phyloP scores from a whole-genome alignment of 2,888 invertebrate genomes.

The Myopa tessellatipennis region DNA sequence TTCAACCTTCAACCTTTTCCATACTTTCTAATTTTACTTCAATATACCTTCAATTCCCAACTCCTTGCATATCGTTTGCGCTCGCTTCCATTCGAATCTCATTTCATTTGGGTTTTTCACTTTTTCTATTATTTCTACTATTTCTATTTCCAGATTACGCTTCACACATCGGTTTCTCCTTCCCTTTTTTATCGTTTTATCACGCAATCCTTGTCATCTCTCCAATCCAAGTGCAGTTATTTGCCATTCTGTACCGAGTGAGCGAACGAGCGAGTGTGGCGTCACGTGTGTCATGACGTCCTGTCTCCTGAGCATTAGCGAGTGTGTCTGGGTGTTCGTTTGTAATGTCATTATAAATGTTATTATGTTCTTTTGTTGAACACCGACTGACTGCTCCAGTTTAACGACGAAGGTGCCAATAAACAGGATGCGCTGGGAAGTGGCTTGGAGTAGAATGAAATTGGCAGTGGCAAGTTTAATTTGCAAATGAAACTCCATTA shows the following conservation, averaged over 20 bases:
- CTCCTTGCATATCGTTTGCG: not conserved
- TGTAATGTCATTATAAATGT: conserved; percentile 37
- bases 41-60: too few species aligned
- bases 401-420: conserved; percentile 13
- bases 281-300: conserved; percentile 18
- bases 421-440: conserved; percentile 24
- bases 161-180: not conserved
- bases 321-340: conserved; percentile 5
- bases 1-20: too few species aligned
- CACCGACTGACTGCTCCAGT: not conserved
- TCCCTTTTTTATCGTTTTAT: not conserved
- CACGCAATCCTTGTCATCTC: conserved; percentile 19
- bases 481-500: conserved; percentile 11
- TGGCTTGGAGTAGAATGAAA: not conserved
- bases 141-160: not conserved
- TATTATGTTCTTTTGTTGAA: conserved; percentile 31
- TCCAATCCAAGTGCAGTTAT: conserved; percentile 3
- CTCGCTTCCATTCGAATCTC: conserved; percentile 11
- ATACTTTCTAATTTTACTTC: too few species aligned
- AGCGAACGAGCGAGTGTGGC: conserved; percentile 6
- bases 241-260: conserved; percentile 19
- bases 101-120: conserved; percentile 3
- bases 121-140: not conserved
- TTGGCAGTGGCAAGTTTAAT: conserved; percentile 17
- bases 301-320: conserved; percentile 14